Conservation (phyloP, 2,797 vertebrate genomes). For the Argentina silus region DNA sequence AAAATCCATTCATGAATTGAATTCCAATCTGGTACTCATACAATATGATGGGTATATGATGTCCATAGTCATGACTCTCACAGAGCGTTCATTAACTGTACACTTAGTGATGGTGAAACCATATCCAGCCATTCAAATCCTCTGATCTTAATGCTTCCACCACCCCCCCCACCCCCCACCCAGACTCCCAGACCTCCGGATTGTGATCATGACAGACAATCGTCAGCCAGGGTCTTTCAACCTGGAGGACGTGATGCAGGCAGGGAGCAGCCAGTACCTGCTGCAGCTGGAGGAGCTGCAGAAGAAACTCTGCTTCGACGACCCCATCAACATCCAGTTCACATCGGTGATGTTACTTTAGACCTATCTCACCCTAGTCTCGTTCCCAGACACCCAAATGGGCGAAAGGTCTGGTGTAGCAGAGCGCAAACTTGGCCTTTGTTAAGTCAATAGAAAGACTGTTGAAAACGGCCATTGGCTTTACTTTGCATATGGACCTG, state of each 20-base stretch:
- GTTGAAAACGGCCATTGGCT: no score
- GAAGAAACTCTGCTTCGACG: constrained; percentile 79
- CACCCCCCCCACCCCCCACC: not conserved
- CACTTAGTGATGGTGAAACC: no score
- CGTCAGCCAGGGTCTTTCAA: constrained; percentile 84
- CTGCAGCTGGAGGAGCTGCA: constrained; percentile 80
- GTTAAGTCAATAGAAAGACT: no score
- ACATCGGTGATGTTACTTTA: constrained; percentile 84
- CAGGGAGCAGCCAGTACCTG: constrained; percentile 74
- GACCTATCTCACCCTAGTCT: not conserved
- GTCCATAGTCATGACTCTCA: not conserved
- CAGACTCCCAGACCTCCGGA: constrained; percentile 88
- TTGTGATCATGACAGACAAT: constrained; percentile 81
- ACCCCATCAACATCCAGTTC: constrained; percentile 94
- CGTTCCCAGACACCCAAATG: no score
- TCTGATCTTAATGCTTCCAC: not conserved
- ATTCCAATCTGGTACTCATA: no score
- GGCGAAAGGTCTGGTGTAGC: no score
- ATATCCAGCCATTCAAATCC: not conserved
- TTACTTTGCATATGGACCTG: no score
- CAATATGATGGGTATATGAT: not conserved
- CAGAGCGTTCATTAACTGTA: not conserved
- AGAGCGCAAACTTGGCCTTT: no score
- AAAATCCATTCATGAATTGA: no score
- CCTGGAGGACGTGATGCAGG: constrained; percentile 85